Base-by-base conservation (phyloP, 2,797 vertebrate genomes). In the Malurus leucopterus region DNA sequence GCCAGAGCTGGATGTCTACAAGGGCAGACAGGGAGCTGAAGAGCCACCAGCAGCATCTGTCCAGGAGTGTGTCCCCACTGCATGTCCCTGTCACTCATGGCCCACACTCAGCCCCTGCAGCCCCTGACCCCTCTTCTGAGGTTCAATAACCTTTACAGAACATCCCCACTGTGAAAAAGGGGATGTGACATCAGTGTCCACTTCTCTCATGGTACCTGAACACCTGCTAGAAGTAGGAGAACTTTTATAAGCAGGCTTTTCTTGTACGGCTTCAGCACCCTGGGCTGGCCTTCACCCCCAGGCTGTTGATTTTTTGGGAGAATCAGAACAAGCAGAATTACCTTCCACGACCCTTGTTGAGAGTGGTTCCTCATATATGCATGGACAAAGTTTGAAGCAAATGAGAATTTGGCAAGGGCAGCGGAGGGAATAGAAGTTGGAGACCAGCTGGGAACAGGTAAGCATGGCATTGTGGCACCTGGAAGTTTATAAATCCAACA, bases 41-140 rank as follows among this genome's bases (percentile, higher is more conserved):
- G n/a, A 32, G 41, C 20, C 62, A 47, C 19, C 40, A 17, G 8
- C 19, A 61, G 22, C 27, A 61, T 24, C 32, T 13, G n/a, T 36
- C 54, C 70, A 49, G 41, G 26, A 43, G 18, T 9, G 14, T 22
- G 18, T 36, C 40, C 40, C 34, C 22, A 13, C 11, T 29, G 24
- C 26, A 9, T 2, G 17, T 61, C 23, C 34, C 54, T 26, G 22
- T 5, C 32, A 47, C 30, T 34, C 24, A 13, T 0, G 0, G 11
- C 17, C 32, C 7, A 40, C 10, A 19, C 51, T 13, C 58, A 34
- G 44, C n/a, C 34, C 29, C 53, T 54, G 46, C 26, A 61, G 18
- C 6, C 23, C 22, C 53, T 57, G 36, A 14, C 36, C 0, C 6
- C 8, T 36, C 15, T 38, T 61, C 47, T 41, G 27, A 61, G 47